Conservation (phyloP, 2,797 vertebrate genomes). For the Pagetopsis macropterus region DNA sequence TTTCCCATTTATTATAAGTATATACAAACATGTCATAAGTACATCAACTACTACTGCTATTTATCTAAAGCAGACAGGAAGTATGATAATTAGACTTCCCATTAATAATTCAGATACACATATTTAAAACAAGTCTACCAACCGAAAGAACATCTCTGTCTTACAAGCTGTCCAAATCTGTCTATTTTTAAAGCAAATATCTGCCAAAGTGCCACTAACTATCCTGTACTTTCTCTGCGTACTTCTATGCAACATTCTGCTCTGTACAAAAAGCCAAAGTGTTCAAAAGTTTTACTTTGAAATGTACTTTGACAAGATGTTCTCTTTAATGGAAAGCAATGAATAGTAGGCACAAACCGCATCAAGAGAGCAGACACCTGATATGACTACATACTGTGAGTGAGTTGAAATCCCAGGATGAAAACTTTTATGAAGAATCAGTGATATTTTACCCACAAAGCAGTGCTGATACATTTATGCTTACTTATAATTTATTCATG, state of each 20-base stretch:
- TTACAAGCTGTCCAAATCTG: not conserved
- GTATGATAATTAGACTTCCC: not conserved
- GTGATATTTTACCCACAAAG: constrained; percentile 45
- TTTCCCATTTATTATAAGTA: constrained; percentile 18
- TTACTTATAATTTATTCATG: constrained; percentile 66
- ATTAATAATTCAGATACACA: not conserved
- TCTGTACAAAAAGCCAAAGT: not conserved
- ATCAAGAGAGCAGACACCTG: constrained; percentile 36
- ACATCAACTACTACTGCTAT: not conserved
- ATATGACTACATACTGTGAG: constrained; percentile 22
- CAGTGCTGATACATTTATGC: constrained; percentile 28
- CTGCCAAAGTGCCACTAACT: not conserved
- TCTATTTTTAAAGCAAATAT: constrained; percentile 21
- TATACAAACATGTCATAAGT: constrained; percentile 1
- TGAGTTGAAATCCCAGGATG: constrained; percentile 19
- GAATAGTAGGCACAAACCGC: not conserved
- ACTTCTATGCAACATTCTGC: not conserved
- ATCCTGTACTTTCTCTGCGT: not conserved
- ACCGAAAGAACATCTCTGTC: not conserved
- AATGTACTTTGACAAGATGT: not conserved
- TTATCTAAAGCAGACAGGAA: not conserved
- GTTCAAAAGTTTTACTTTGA: constrained; percentile 18
- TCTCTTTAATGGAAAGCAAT: constrained; percentile 6
- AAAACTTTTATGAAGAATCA: constrained; percentile 46
- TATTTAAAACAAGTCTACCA: not conserved